These are phyloP conservation scores for Pantherophis alleghaniensis DNA, from an alignment of 2,797 vertebrate genomes.

Conservation along the genomic window DNA sequence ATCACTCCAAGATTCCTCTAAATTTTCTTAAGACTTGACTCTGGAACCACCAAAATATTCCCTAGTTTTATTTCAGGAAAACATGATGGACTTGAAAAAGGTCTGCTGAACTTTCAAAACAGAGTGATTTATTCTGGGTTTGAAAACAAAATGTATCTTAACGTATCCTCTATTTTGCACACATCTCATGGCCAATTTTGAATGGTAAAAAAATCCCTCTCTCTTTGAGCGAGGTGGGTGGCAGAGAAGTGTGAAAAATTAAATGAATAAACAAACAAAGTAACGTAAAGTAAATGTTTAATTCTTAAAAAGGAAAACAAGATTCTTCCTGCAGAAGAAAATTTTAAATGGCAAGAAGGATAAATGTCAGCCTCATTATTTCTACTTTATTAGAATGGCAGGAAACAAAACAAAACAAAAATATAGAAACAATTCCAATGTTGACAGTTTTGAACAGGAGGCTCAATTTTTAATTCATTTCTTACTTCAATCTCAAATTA, in stretches of 20 bases:
- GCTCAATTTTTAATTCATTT: not conserved
- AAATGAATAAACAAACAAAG: not conserved
- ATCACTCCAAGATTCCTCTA: not conserved
- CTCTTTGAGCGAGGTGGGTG: not conserved
- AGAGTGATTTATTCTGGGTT: not conserved
- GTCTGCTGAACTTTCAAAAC: not conserved
- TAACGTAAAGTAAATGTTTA: not conserved
- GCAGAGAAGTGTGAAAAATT: not conserved
- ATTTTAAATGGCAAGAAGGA: not conserved
- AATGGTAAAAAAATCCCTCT: not conserved
- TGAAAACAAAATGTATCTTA: not conserved
- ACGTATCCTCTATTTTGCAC: not conserved
- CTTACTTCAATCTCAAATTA: constrained; percentile 80
- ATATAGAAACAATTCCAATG: not conserved
- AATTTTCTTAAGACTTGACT: not conserved
- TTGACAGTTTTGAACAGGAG: not conserved
- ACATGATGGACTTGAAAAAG: not conserved
- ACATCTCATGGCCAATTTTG: not conserved
- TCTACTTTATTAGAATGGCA: not conserved
- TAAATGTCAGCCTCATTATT: not conserved
- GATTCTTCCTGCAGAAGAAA: not conserved
- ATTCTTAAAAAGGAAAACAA: not conserved
- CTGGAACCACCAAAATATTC: not conserved
- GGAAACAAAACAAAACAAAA: not conserved
- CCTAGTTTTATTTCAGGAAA: not conserved